Evolutionary conservation across 2,113 vertebrate genomes (phyloP).

Genomic region (Orthochromis malagaraziensis): DNA sequence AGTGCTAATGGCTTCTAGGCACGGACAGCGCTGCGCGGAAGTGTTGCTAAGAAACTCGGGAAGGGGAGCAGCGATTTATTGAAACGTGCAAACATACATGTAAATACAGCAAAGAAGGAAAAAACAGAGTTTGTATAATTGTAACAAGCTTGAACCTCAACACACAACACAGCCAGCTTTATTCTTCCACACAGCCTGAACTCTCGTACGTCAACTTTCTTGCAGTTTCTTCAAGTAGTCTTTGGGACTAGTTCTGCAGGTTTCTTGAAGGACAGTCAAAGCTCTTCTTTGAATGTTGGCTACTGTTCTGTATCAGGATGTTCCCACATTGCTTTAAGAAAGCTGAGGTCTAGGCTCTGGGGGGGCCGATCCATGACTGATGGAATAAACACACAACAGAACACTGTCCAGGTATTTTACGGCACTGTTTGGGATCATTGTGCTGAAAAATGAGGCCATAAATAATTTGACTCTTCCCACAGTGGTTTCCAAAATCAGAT

Average conservation of each 20-base stretch:
- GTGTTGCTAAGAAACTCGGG: not conserved
- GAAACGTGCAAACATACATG: not conserved
- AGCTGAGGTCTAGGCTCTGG: not conserved
- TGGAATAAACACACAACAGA: not conserved
- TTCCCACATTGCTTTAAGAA: not conserved
- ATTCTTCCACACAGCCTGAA: not conserved
- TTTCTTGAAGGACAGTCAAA: not conserved
- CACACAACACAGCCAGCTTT: not conserved
- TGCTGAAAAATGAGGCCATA: not conserved
- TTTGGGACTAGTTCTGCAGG: not conserved
- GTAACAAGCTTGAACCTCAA: not conserved
- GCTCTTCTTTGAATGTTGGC: not conserved
- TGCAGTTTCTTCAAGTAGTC: not conserved
- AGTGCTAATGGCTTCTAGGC: not conserved
- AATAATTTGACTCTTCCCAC: not conserved
- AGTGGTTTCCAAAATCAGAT: not conserved
- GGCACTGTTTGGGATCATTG: not conserved
- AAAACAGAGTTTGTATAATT: not conserved
- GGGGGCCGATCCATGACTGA: not conserved
- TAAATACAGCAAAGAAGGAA: not conserved
- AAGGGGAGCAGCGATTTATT: not conserved
- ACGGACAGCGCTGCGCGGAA: accelerated
- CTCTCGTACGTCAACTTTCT: not conserved
- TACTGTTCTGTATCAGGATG: not conserved
- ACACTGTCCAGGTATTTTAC: not conserved